A percentile compares a stretch with the other conserved stretches of the same genome.
phyloP scores from a whole-genome alignment of 2,113 vertebrate genomes.

The Vireo altiloquus region DNA sequence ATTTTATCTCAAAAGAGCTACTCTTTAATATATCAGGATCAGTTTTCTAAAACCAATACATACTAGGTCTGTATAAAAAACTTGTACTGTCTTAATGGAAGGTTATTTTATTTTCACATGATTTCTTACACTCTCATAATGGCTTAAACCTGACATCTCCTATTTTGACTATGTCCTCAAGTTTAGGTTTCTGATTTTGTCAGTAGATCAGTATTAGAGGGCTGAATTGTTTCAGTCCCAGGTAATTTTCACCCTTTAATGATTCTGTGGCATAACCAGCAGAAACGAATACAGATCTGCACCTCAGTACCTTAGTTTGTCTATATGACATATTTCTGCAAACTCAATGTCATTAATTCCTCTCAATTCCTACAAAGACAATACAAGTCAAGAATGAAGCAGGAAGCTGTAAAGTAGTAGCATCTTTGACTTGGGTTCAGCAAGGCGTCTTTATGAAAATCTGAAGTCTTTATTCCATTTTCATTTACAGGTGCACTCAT shows the following conservation, averaged over 20 bases:
- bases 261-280: background rate
- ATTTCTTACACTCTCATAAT: background rate
- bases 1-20: background rate
- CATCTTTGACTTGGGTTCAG: background rate
- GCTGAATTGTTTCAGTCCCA: background rate
- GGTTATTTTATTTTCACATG: background rate
- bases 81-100: background rate
- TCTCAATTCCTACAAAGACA: background rate
- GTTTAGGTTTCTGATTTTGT: background rate
- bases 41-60: background rate
- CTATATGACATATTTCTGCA: background rate
- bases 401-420: background rate
- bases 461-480: background rate
- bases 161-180: background rate
- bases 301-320: background rate
- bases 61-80: background rate
- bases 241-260: background rate
- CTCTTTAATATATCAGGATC: background rate
- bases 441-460: background rate
- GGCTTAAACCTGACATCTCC: background rate
- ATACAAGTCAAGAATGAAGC: background rate
- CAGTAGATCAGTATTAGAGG: background rate
- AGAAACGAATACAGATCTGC: background rate
- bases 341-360: background rate
- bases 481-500: background rate